These are phyloP conservation scores for Ectropis crepuscularia DNA, from an alignment of 2,888 invertebrate genomes.

Conservation along the genomic window DNA sequence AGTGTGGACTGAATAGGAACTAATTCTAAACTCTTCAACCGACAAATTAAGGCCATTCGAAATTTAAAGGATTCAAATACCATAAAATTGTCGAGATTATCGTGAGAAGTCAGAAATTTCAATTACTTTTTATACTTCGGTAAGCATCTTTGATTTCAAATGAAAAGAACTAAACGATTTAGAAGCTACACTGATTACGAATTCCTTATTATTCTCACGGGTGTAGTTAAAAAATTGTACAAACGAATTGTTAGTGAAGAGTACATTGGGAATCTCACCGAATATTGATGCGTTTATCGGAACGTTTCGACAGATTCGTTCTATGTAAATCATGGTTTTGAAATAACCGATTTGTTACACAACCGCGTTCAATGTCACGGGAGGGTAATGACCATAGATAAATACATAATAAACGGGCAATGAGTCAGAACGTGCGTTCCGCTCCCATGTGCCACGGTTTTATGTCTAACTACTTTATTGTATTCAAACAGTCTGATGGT, in stretches of 20 bases:
- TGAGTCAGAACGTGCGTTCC: constrained; percentile 48
- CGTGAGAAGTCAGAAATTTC: constrained; percentile 20
- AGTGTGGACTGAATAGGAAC: constrained; percentile 22
- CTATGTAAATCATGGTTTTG: constrained; percentile 38
- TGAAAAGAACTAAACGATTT: constrained; percentile 1
- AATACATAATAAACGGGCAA: constrained; percentile 31
- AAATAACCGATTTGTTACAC: constrained; percentile 36
- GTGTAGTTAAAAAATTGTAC: constrained; percentile 2
- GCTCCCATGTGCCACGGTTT: constrained; percentile 48
- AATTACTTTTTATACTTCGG: constrained; percentile 13
- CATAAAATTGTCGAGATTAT: constrained; percentile 21
- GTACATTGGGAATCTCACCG: constrained; percentile 2
- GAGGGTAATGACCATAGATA: constrained; percentile 44
- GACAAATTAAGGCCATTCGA: constrained; percentile 22
- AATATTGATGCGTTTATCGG: constrained; percentile 22
- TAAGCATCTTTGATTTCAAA: constrained; percentile 7
- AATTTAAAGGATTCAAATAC: constrained; percentile 23
- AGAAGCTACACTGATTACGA: background rate
- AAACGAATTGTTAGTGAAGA: constrained; percentile 1
- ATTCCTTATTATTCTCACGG: constrained; percentile 23
- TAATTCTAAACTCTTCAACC: constrained; percentile 25
- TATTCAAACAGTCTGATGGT: constrained; percentile 35
- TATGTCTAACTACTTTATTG: constrained; percentile 41
- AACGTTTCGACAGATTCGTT: constrained; percentile 35
- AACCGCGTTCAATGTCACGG: constrained; percentile 36